Evolutionary conservation across 2,888 invertebrate species (phyloP).

Genomic region (Temnothorax unifasciatus): DNA sequence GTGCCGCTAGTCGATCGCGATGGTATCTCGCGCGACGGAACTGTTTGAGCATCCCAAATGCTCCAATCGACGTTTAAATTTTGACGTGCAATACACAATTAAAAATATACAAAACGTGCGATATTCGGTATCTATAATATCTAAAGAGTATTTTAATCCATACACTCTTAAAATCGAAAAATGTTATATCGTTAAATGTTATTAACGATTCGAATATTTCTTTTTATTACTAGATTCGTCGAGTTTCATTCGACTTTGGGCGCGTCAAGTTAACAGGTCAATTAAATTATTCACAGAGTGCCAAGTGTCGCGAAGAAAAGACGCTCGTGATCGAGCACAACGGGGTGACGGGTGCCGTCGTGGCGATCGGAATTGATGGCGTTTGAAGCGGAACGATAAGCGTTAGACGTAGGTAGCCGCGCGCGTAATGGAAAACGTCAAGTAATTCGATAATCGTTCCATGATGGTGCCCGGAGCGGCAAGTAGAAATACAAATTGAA

Average conservation of each 20-base stretch:
- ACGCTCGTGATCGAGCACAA: slow-evolving; percentile 14
- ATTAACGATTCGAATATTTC: background rate
- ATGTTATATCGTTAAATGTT: background rate
- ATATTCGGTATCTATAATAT: background rate
- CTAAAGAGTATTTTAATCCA: background rate
- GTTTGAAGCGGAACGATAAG: slow-evolving; percentile 60
- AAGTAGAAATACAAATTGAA: slow-evolving; percentile 69
- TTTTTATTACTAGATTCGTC: background rate
- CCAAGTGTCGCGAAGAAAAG: slow-evolving; percentile 27
- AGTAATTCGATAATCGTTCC: slow-evolving; percentile 71
- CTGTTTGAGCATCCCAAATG: background rate
- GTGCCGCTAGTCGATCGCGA: slow-evolving; percentile 16
- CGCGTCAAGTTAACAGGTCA: slow-evolving; percentile 20
- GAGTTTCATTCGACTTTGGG: background rate
- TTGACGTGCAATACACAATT: background rate
- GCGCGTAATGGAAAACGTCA: slow-evolving; percentile 71
- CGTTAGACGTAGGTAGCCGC: slow-evolving; percentile 56
- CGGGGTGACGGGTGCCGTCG: slow-evolving; percentile 15
- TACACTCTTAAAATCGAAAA: background rate
- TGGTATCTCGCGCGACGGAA: slow-evolving; percentile 13
- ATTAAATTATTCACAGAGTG: slow-evolving; percentile 41
- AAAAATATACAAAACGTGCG: background rate
- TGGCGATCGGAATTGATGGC: slow-evolving; percentile 52
- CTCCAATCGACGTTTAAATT: slow-evolving; percentile 33
- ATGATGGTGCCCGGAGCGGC: slow-evolving; percentile 46